phyloP scores from a whole-genome alignment of 37 sponge, comb jelly and placozoan species.

The Ephydatia muelleri region DNA sequence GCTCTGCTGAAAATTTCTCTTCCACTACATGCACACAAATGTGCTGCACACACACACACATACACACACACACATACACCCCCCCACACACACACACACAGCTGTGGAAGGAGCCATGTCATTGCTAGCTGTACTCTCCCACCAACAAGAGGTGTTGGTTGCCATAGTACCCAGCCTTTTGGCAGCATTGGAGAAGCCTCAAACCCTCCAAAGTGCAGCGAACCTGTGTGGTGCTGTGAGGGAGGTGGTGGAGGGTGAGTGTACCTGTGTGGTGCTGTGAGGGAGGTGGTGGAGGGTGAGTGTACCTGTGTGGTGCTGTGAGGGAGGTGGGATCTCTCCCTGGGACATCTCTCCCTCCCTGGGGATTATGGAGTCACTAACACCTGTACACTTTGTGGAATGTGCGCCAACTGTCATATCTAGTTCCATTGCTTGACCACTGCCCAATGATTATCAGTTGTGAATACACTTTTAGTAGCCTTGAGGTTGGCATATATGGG shows the following conservation, averaged over 20 bases:
- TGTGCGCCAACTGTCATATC: too few species aligned
- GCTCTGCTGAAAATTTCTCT: neutral
- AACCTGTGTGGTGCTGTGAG: neutral
- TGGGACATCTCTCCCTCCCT: too few species aligned
- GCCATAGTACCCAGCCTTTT: neutral
- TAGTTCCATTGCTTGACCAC: too few species aligned
- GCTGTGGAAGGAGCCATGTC: neutral
- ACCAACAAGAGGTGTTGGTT: neutral
- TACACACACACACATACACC: constrained; percentile 1
- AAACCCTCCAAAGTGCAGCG: neutral
- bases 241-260: neutral
- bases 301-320: too few species aligned
- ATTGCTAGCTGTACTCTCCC: neutral
- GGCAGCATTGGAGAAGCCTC: neutral
- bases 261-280: neutral
- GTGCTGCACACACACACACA: constrained; percentile 1
- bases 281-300: too few species aligned
- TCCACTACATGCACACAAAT: constrained; percentile 1
- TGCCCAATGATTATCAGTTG: too few species aligned
- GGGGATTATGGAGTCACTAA: too few species aligned
- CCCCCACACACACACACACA: neutral
- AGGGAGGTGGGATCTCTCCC: too few species aligned
- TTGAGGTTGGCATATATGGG: too few species aligned
- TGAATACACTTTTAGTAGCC: too few species aligned
- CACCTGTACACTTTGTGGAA: too few species aligned